These are phyloP conservation scores for Petrolisthes manimaculis DNA, from an alignment of 2,888 invertebrate species.

Conservation along the genomic window DNA sequence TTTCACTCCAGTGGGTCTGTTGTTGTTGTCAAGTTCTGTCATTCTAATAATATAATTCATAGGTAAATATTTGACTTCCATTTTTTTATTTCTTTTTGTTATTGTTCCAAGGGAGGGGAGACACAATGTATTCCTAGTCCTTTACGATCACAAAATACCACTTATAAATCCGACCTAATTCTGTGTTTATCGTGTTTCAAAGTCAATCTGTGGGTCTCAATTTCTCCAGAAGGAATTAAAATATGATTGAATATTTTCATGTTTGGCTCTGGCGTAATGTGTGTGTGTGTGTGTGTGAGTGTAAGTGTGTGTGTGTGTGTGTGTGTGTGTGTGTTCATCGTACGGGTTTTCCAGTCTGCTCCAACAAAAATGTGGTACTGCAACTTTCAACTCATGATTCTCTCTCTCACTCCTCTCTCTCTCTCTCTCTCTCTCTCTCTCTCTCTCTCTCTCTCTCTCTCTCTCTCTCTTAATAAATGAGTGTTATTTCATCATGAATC, in stretches of 20 bases:
- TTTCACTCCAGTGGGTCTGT: no score
- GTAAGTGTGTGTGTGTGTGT: background rate
- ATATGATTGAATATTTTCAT: background rate
- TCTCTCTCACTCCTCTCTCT: background rate
- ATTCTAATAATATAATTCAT: no score
- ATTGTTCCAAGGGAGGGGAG: no score
- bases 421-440: background rate
- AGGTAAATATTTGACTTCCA: no score
- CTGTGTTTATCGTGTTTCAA: no score
- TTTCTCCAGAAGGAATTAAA: no score
- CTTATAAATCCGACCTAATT: no score
- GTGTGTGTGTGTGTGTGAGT: background rate
- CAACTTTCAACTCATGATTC: background rate
- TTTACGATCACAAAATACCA: no score
- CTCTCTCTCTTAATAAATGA: background rate
- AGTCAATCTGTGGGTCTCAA: no score
- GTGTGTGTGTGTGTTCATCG: background rate
- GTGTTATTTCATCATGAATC: background rate
- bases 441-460: background rate
- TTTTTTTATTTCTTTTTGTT: no score
- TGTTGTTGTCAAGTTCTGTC: no score
- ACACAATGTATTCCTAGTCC: no score
- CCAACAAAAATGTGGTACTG: background rate
- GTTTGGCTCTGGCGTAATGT: background rate
- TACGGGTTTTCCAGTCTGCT: background rate